A percentile compares a stretch with the other conserved stretches of the same genome.
These are phyloP conservation scores for Drosophila hydei DNA, from an alignment of 1,140 invertebrate species.

Conservation along the genomic window DNA sequence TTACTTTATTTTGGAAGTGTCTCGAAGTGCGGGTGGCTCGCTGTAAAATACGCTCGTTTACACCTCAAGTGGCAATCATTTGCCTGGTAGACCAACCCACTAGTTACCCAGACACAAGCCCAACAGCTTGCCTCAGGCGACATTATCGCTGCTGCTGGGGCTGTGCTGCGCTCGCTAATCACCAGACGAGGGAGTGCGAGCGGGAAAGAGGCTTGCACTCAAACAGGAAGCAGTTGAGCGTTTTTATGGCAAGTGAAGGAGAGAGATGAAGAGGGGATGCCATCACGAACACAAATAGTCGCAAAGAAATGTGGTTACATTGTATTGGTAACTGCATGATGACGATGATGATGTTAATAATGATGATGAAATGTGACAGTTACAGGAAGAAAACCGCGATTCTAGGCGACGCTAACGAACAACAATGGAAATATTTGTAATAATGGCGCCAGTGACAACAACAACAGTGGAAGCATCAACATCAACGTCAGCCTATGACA, in stretches of 20 bases:
- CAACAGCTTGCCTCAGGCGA: conserved; percentile 43
- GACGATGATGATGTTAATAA: not conserved
- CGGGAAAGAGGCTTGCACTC: conserved; percentile 33
- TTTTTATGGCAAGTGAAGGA: conserved; percentile 18
- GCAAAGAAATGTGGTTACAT: conserved; percentile 38
- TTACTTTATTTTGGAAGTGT: conserved; percentile 29
- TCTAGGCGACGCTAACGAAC: conserved; percentile 47
- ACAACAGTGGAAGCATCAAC: conserved; percentile 31
- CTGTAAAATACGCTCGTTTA: conserved; percentile 80
- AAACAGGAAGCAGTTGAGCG: conserved; percentile 38
- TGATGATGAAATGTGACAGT: conserved; percentile 67
- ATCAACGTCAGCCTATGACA: conserved; percentile 64
- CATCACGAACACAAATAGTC: conserved; percentile 4
- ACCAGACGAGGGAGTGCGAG: conserved; percentile 46
- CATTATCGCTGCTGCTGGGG: conserved; percentile 53
- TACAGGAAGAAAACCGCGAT: conserved; percentile 58
- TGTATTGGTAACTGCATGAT: conserved; percentile 34
- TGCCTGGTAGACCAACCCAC: conserved; percentile 26
- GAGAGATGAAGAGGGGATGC: not conserved
- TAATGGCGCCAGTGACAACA: conserved; percentile 39
- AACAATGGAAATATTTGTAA: conserved; percentile 56
- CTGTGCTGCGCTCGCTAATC: conserved; percentile 54
- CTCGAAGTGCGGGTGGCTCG: conserved; percentile 45
- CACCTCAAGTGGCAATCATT: conserved; percentile 81
- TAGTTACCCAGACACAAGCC: not conserved